Conservation (phyloP, 2,888 invertebrate species). For the Rutpela maculata region DNA sequence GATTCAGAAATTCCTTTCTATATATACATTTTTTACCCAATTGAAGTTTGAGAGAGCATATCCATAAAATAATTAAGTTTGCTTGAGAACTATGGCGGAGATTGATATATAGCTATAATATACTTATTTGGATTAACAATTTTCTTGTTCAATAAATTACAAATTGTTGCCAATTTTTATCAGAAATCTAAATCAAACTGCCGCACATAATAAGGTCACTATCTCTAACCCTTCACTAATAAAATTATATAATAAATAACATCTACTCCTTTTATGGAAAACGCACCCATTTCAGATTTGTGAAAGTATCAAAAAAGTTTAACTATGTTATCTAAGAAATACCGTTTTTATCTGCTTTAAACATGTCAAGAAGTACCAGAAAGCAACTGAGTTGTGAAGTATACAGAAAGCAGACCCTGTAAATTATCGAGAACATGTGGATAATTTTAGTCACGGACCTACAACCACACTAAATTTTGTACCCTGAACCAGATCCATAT, state of each 20-base stretch:
- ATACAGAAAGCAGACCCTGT: conserved; percentile 2
- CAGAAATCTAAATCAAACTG: conserved; percentile 8
- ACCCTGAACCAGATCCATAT: not conserved
- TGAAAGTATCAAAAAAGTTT: conserved; percentile 25
- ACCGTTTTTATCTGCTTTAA: conserved; percentile 26
- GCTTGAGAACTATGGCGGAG: too few relatives aligned
- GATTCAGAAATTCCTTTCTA: too few relatives aligned
- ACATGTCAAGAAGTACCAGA: conserved; percentile 22
- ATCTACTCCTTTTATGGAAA: conserved; percentile 12
- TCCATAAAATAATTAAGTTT: too few relatives aligned
- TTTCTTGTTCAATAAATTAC: not conserved
- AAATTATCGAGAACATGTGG: conserved; percentile 27
- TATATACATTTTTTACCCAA: too few relatives aligned
- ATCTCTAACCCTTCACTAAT: conserved; percentile 31
- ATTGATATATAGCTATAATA: not conserved
- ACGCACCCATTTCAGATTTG: conserved; percentile 8
- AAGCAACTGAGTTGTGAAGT: conserved; percentile 19
- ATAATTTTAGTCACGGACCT: conserved; percentile 30
- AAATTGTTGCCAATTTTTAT: not conserved
- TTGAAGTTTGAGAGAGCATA: too few relatives aligned
- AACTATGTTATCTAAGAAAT: conserved; percentile 25
- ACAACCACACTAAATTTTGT: conserved; percentile 20
- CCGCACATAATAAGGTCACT: not conserved
- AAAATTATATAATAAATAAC: conserved; percentile 9
- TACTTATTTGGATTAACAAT: not conserved